phyloP scores from a whole-genome alignment of 1,140 invertebrate genomes.

The Octopus sinensis region DNA sequence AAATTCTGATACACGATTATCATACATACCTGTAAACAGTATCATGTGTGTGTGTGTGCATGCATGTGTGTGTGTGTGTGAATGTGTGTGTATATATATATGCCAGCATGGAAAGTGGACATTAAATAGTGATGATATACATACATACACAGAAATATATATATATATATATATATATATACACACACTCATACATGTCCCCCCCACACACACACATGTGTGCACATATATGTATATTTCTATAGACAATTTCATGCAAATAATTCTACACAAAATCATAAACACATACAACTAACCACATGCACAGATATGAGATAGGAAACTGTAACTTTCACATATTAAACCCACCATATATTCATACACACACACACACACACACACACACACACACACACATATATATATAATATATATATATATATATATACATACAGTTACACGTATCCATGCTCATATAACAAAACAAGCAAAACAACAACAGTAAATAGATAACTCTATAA shows the following conservation, averaged over 20 bases:
- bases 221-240: not conserved
- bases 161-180: not conserved
- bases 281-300: not conserved
- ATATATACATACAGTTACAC: not conserved
- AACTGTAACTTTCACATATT: not conserved
- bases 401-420: constrained; percentile 8
- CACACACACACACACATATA: too few relatives aligned
- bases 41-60: not conserved
- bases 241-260: not conserved
- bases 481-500: constrained; percentile 15
- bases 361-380: not conserved
- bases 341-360: not conserved
- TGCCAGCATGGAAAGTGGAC: not conserved
- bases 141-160: not conserved
- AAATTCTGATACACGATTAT: too few relatives aligned
- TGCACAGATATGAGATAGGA: not conserved
- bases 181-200: not conserved
- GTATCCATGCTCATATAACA: constrained; percentile 16
- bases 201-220: not conserved
- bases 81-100: not conserved
- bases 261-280: not conserved
- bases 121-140: not conserved
- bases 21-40: too few relatives aligned
- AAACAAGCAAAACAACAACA: not conserved
- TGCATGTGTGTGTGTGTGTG: not conserved